These are phyloP conservation scores for Perca fluviatilis DNA, from an alignment of 2,113 vertebrate genomes.

Conservation along the genomic window DNA sequence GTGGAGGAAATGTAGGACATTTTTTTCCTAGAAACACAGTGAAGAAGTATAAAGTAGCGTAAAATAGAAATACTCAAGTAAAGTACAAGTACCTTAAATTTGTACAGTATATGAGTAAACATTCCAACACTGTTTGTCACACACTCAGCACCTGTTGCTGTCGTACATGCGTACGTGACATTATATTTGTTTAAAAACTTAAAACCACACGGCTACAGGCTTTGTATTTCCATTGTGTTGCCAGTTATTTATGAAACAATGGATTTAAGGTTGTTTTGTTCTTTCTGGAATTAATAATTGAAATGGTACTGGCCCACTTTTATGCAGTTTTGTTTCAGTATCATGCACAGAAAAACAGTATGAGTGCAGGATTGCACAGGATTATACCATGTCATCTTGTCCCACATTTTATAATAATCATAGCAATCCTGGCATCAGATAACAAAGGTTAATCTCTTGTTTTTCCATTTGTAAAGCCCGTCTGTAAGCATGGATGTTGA, in stretches of 20 bases:
- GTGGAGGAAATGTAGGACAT: not conserved
- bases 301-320: not conserved
- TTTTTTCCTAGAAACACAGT: not conserved
- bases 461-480: conserved; percentile 39
- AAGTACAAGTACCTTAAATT: not conserved
- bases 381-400: conserved; percentile 57
- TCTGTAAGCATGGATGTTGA: not conserved
- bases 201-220: not conserved
- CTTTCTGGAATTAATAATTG: not conserved
- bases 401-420: conserved; percentile 68
- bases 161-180: not conserved
- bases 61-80: not conserved
- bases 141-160: not conserved
- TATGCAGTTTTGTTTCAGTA: not conserved
- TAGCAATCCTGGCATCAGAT: conserved; percentile 52
- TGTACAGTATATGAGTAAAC: not conserved
- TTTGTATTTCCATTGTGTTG: not conserved
- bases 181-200: no score
- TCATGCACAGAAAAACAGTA: conserved; percentile 1
- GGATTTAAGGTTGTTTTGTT: not conserved
- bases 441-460: conserved; percentile 57
- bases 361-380: conserved; percentile 36
- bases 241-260: not conserved
- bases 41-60: not conserved
- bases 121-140: not conserved